Percentiles rank a stretch among this genome's conserved stretches.
Conservation (phyloP, 2,113 vertebrate species). For the Proteles cristata region DNA sequence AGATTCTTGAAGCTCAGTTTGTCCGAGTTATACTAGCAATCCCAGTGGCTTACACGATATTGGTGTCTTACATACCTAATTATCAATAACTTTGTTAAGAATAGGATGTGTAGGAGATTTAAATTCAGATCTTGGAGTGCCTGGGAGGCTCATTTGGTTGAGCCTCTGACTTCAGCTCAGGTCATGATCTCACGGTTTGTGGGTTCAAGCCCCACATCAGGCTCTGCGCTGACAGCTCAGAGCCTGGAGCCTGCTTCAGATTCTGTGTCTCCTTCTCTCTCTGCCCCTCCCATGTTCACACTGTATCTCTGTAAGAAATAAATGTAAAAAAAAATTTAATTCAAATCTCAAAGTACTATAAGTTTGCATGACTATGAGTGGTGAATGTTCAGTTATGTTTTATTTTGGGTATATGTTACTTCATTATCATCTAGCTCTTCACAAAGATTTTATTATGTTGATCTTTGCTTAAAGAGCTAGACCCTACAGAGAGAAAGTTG, state of each 20-base stretch:
- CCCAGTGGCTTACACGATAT: not conserved
- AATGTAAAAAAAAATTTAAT: not conserved
- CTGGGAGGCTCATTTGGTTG: no score
- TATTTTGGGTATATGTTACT: not conserved
- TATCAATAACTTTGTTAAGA: not conserved
- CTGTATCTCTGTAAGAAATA: no score
- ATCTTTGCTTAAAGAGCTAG: not conserved
- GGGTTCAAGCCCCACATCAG: no score
- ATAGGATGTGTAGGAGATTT: not conserved
- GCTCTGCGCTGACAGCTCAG: no score
- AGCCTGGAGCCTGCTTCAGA: no score
- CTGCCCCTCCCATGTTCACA: no score
- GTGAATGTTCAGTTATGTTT: not conserved
- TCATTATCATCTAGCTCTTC: not conserved
- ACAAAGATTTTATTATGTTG: not conserved
- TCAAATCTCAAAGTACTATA: not conserved
- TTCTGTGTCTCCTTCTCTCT: no score
- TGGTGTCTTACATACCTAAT: not conserved
- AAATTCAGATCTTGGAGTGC: not conserved
- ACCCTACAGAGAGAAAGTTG: not conserved
- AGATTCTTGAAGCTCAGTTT: not conserved
- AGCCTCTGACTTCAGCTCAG: no score
- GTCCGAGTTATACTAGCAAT: not conserved
- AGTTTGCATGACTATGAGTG: not conserved
- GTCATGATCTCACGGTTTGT: no score